A percentile compares a stretch with the other conserved stretches of the same genome.
Evolutionary conservation across 1,140 invertebrate genomes (phyloP).

Genomic region (Bombus vancouverensis): DNA sequence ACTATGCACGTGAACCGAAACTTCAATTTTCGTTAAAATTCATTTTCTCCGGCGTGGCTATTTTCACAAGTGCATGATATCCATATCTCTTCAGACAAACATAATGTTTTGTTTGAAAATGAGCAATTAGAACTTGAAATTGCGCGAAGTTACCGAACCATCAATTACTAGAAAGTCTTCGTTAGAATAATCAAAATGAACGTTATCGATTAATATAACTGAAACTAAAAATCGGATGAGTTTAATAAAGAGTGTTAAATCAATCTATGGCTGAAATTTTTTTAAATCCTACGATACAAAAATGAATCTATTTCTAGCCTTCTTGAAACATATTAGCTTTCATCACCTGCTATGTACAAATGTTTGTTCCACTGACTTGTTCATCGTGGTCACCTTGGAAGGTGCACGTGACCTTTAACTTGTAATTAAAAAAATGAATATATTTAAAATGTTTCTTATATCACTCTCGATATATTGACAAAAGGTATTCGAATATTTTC

Average conservation of each 20-base stretch:
- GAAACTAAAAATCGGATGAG: neutral
- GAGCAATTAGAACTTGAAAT: neutral
- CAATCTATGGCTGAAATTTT: too few relatives aligned
- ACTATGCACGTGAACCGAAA: neutral
- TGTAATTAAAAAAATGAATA: too few relatives aligned
- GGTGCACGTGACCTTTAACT: too few relatives aligned
- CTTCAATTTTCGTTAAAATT: slow-evolving; percentile 28
- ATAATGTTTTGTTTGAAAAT: neutral
- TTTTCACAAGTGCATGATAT: neutral
- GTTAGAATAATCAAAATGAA: neutral
- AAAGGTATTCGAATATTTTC: too few relatives aligned
- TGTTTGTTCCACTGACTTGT: too few relatives aligned
- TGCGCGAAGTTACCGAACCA: neutral
- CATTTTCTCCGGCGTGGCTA: neutral
- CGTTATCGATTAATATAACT: neutral
- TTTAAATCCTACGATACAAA: too few relatives aligned
- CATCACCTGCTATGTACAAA: too few relatives aligned
- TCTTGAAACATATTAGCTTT: too few relatives aligned
- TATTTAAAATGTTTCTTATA: too few relatives aligned
- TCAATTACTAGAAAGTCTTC: neutral
- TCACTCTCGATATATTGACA: too few relatives aligned
- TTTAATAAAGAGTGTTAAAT: neutral
- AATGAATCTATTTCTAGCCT: too few relatives aligned
- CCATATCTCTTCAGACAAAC: neutral
- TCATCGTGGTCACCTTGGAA: too few relatives aligned